A percentile compares a stretch with the other conserved stretches of the same genome.
Conservation (phyloP, 2,888 invertebrate species). For the Spatulosminthurus flaviceps region DNA sequence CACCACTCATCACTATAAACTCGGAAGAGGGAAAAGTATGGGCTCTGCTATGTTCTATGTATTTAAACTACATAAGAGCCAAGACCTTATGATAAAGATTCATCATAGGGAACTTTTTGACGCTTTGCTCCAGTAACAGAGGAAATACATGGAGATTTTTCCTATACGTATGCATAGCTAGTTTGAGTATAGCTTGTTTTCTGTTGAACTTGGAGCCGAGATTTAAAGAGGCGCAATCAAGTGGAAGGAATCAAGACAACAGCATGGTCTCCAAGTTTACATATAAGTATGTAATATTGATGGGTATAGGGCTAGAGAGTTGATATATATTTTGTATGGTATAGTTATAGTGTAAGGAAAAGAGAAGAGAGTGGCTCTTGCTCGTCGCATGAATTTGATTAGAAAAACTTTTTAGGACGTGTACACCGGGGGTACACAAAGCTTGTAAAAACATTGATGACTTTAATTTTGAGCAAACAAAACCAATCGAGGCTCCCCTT, state of each 20-base stretch:
- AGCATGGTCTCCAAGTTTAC: neutral
- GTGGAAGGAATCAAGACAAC: slow-evolving; percentile 18
- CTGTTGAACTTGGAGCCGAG: neutral
- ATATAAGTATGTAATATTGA: neutral
- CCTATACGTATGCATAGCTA: neutral
- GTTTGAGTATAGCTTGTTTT: too few relatives aligned
- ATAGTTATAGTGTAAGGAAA: too few relatives aligned
- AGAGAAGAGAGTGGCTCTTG: neutral
- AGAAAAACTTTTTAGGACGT: slow-evolving; percentile 33
- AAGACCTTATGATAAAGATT: too few relatives aligned
- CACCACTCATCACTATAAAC: slow-evolving; percentile 19
- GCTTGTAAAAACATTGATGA: slow-evolving; percentile 44
- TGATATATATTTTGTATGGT: too few relatives aligned
- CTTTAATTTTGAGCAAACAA: slow-evolving; percentile 47
- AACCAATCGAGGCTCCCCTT: slow-evolving; percentile 42
- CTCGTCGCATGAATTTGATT: slow-evolving; percentile 31
- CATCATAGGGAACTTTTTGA: too few relatives aligned
- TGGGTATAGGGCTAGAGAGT: too few relatives aligned
- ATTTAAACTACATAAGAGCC: too few relatives aligned
- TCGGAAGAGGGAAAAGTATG: too few relatives aligned
- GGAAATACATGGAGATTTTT: neutral
- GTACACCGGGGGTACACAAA: slow-evolving; percentile 29
- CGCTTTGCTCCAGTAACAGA: too few relatives aligned
- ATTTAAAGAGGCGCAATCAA: slow-evolving; percentile 4
- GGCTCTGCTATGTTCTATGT: too few relatives aligned